Percentiles rank a stretch among this genome's conserved stretches.
Conservation (phyloP, 2,888 invertebrate genomes). For the Ectemnius lituratus region DNA sequence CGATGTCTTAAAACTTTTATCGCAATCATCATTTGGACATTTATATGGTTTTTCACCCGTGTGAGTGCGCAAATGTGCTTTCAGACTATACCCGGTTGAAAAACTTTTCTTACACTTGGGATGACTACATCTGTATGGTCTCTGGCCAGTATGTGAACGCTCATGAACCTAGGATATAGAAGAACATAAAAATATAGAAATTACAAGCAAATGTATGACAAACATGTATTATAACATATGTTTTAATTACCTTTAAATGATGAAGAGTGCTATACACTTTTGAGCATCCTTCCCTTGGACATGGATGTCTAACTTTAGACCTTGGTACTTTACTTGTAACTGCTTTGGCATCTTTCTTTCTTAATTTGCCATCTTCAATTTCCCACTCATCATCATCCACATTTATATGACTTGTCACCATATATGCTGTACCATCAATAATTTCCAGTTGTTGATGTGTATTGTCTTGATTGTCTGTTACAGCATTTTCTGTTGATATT, state of each 20-base stretch:
- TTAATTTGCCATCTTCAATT: conserved; percentile 65
- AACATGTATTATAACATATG: neutral
- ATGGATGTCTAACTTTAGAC: conserved; percentile 70
- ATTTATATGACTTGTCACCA: conserved; percentile 67
- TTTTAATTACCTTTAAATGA: conserved; percentile 77
- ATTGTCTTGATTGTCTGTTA: conserved; percentile 61
- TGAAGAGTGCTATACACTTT: conserved; percentile 79
- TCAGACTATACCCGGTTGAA: conserved; percentile 80
- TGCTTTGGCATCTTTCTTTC: conserved; percentile 64
- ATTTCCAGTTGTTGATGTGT: conserved; percentile 68
- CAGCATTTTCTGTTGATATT: conserved; percentile 55
- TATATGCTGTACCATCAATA: conserved; percentile 70
- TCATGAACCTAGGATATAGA: conserved; percentile 78
- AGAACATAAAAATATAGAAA: no score
- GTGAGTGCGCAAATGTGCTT: conserved; percentile 81
- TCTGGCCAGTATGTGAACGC: conserved; percentile 79
- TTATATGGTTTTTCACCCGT: conserved; percentile 82
- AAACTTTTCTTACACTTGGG: conserved; percentile 79
- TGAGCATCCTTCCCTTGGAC: conserved; percentile 78
- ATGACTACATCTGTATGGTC: conserved; percentile 79
- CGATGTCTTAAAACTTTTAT: conserved; percentile 82
- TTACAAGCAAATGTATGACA: no score
- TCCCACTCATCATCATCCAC: conserved; percentile 68
- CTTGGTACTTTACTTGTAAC: conserved; percentile 68
- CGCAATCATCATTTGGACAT: conserved; percentile 79